phyloP scores from a whole-genome alignment of 2,797 vertebrate genomes.

The Takifugu rubripes region DNA sequence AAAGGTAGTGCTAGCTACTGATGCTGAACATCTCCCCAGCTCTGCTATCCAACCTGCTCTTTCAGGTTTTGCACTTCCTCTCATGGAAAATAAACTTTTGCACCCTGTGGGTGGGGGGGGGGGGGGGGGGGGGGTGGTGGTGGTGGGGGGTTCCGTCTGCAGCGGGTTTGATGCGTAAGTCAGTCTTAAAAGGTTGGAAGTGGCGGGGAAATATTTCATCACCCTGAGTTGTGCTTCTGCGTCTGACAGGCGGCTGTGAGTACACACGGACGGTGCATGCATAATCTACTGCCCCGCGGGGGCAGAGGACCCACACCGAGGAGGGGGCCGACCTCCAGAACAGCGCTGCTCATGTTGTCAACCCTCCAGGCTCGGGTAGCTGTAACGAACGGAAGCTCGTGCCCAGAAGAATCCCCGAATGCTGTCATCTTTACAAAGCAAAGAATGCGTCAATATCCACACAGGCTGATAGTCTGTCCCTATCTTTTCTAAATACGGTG shows the following conservation, averaged over 20 bases:
- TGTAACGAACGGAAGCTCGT: not conserved
- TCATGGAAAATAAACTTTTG: slow-evolving; percentile 10
- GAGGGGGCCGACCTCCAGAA: slow-evolving; percentile 36
- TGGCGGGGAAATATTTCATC: slow-evolving; percentile 57
- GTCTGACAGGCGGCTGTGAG: slow-evolving; percentile 69
- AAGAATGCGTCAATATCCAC: too few species aligned
- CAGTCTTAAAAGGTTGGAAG: slow-evolving; percentile 49
- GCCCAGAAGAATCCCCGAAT: not conserved
- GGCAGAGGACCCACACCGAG: slow-evolving; percentile 27
- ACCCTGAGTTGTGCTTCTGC: slow-evolving; percentile 46
- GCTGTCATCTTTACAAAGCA: too few species aligned
- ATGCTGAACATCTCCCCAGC: slow-evolving; percentile 26
- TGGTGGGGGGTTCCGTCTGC: slow-evolving; percentile 21
- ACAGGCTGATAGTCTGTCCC: too few species aligned
- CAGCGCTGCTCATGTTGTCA: slow-evolving; percentile 16
- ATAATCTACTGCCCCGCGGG: slow-evolving; percentile 60
- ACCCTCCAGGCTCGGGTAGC: slow-evolving; percentile 2
- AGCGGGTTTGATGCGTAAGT: slow-evolving; percentile 53
- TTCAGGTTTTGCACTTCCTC: slow-evolving; percentile 24
- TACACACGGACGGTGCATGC: slow-evolving; percentile 62
- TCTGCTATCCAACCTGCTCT: slow-evolving; percentile 37
- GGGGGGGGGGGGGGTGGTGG: slow-evolving; percentile 9
- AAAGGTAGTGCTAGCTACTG: slow-evolving; percentile 24
- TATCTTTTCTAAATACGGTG: too few species aligned
- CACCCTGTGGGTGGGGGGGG: slow-evolving; percentile 10